phyloP scores from a whole-genome alignment of 2,797 vertebrate genomes.

The Borostomias antarcticus region DNA sequence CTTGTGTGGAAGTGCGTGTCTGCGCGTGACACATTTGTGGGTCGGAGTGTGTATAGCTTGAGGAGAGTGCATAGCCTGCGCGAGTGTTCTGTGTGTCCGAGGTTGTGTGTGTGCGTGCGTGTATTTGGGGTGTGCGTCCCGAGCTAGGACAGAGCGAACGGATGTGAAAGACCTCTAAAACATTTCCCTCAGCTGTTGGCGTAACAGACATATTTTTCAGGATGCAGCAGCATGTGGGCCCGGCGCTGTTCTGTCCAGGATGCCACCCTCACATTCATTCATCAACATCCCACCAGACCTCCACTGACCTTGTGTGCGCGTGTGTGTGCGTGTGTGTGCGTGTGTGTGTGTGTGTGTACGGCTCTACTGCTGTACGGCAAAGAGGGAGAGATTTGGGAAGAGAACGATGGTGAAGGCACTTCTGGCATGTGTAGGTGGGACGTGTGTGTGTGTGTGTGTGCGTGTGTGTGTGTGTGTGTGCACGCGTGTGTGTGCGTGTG shows the following conservation, averaged over 20 bases:
- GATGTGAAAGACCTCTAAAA: slow-evolving; percentile 54
- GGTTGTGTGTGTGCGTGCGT: neutral
- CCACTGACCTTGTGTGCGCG: slow-evolving; percentile 57
- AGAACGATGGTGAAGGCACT: too few relatives aligned
- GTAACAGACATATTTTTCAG: slow-evolving; percentile 63
- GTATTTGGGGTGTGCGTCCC: slow-evolving; percentile 15
- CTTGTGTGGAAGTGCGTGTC: slow-evolving; percentile 35
- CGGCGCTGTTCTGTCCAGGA: slow-evolving; percentile 67
- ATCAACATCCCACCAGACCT: slow-evolving; percentile 63
- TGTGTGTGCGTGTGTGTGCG: slow-evolving; percentile 26
- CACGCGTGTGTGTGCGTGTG: neutral
- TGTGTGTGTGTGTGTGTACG: slow-evolving; percentile 4
- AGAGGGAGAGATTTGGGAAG: too few relatives aligned
- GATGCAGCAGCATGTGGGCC: slow-evolving; percentile 65
- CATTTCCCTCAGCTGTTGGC: slow-evolving; percentile 55
- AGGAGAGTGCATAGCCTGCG: neutral
- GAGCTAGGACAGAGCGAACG: slow-evolving; percentile 1
- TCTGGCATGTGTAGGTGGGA: neutral
- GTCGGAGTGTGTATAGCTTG: neutral
- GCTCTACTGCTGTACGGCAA: too few relatives aligned
- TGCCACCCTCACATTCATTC: slow-evolving; percentile 68
- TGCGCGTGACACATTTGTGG: neutral
- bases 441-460: neutral
- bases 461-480: neutral
- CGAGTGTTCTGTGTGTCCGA: neutral